Evolutionary conservation across 2,113 vertebrate genomes (phyloP).

Genomic region (Dasyornis broadbenti): DNA sequence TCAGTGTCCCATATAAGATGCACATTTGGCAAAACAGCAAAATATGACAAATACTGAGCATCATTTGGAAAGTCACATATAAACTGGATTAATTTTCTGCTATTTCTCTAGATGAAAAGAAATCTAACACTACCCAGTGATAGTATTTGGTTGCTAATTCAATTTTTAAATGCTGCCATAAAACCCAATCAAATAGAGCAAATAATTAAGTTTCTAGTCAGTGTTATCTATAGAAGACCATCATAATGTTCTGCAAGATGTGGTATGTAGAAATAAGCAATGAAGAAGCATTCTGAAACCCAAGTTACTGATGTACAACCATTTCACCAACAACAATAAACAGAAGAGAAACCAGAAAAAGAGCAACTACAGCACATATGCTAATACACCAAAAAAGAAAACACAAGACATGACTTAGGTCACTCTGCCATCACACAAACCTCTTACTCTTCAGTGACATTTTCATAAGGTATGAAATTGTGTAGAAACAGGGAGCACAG

Average conservation of each 20-base stretch:
- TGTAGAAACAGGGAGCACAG: neutral
- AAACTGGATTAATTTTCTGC: conserved; percentile 37
- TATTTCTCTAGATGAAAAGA: neutral
- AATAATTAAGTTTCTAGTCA: neutral
- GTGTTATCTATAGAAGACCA: neutral
- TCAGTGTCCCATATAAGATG: fast-evolving
- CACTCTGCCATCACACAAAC: neutral
- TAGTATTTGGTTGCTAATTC: neutral
- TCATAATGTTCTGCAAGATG: neutral
- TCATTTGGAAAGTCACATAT: conserved; percentile 28
- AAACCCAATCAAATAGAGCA: neutral
- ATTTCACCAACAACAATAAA: neutral
- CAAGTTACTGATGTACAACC: neutral
- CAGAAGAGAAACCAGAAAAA: neutral
- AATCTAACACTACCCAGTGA: neutral
- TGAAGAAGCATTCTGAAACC: neutral
- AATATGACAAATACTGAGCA: conserved; percentile 29
- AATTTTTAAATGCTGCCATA: neutral
- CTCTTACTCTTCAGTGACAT: neutral
- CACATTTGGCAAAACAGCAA: conserved; percentile 24
- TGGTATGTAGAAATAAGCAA: neutral
- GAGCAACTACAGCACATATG: neutral
- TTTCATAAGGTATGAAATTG: neutral
- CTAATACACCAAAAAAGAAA: neutral
- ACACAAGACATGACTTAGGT: neutral